Evolutionary conservation across 2,888 invertebrate genomes (phyloP).

Genomic region (Perdita meconis): DNA sequence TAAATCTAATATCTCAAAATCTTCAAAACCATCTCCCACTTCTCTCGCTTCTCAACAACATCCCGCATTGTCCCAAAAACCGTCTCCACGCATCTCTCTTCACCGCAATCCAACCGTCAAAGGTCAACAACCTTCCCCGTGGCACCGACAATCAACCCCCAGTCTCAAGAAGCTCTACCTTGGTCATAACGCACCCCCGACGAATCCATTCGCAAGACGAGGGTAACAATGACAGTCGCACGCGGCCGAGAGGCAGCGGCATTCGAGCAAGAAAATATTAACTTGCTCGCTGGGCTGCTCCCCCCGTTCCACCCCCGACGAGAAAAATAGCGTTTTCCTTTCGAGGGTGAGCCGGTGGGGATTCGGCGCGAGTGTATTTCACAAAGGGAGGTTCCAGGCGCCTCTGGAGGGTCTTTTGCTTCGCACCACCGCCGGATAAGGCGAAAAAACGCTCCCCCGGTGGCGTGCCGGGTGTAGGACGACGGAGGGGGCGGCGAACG

Average conservation of each 20-base stretch:
- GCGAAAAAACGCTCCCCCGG: conserved; percentile 46
- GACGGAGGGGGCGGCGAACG: conserved; percentile 2
- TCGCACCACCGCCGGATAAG: conserved; percentile 59
- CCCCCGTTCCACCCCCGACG: background rate
- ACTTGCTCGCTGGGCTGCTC: background rate
- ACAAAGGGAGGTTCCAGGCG: conserved; percentile 43
- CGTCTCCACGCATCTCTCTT: too few species aligned
- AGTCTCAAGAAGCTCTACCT: background rate
- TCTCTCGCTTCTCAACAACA: too few species aligned
- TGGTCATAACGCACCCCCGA: background rate
- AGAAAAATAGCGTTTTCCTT: conserved; percentile 58
- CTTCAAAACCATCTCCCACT: too few species aligned
- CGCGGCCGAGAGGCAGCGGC: background rate
- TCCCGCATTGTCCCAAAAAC: too few species aligned
- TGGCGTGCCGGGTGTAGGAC: conserved; percentile 8
- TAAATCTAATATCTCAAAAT: too few species aligned
- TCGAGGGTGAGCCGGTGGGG: background rate
- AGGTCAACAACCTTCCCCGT: too few species aligned
- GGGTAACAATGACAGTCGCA: background rate
- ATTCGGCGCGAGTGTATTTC: conserved; percentile 34
- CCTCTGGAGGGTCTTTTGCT: conserved; percentile 59
- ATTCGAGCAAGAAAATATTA: conserved; percentile 41
- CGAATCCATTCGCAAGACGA: conserved; percentile 4
- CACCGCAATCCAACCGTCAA: too few species aligned
- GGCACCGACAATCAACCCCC: conserved; percentile 12